A percentile compares a stretch with the other conserved stretches of the same genome.
These are phyloP conservation scores for Proisotoma minuta DNA, from an alignment of 2,888 invertebrate species.

Conservation along the genomic window DNA sequence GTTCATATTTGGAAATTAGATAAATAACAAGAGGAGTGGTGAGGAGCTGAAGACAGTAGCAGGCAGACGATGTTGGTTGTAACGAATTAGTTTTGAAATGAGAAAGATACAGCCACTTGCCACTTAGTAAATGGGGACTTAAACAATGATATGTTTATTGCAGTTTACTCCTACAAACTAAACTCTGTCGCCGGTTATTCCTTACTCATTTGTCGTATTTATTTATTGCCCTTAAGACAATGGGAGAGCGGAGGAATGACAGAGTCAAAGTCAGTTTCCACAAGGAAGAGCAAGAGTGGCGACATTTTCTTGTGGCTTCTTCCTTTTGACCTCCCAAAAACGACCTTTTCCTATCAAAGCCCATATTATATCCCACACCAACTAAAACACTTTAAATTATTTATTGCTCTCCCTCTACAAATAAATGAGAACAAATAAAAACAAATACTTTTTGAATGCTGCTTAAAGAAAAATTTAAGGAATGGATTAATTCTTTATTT, in stretches of 20 bases:
- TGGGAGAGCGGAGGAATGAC: constrained; percentile 21
- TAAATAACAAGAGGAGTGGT: background rate
- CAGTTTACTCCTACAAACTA: background rate
- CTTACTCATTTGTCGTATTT: constrained; percentile 39
- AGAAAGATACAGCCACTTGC: background rate
- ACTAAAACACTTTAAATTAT: too few species aligned
- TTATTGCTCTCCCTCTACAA: too few species aligned
- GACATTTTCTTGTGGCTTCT: too few species aligned
- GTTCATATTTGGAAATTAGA: background rate
- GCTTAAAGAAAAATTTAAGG: too few species aligned
- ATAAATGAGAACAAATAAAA: too few species aligned
- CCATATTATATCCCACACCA: too few species aligned
- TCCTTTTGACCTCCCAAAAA: too few species aligned
- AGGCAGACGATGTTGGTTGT: background rate
- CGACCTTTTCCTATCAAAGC: too few species aligned
- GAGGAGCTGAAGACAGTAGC: background rate
- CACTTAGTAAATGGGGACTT: background rate
- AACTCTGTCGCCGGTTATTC: background rate
- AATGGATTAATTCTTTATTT: too few species aligned
- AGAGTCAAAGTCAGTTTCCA: constrained; percentile 27
- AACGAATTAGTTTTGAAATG: constrained; percentile 1
- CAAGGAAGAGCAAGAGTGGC: constrained; percentile 31
- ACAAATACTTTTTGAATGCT: too few species aligned
- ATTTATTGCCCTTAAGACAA: constrained; percentile 44
- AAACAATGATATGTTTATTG: background rate